phyloP scores from a whole-genome alignment of 23 tunicate genomes.

The Diplosoma virens region DNA sequence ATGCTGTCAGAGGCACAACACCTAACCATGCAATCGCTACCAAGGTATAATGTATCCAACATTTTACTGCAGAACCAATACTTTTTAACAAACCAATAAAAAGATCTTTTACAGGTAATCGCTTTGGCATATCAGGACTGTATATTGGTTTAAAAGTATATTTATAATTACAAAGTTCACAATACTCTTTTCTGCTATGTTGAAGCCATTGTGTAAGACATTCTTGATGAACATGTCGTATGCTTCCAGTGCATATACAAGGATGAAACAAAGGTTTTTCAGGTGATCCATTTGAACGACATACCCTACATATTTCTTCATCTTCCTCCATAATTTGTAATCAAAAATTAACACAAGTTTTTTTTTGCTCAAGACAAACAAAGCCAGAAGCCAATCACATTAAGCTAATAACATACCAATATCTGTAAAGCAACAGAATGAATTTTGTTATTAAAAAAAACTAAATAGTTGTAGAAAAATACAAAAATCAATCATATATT shows the following conservation, averaged over 20 bases:
- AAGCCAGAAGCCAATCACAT: too few relatives aligned
- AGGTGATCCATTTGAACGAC: slow-evolving; percentile 57
- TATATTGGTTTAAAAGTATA: slow-evolving; percentile 88
- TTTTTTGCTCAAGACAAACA: background rate
- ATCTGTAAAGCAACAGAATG: too few relatives aligned
- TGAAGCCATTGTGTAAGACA: slow-evolving; percentile 63
- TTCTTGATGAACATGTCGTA: slow-evolving; percentile 82
- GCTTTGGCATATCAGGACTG: slow-evolving; percentile 78
- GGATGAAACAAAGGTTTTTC: slow-evolving; percentile 80
- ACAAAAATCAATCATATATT: too few relatives aligned
- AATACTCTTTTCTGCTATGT: slow-evolving; percentile 79
- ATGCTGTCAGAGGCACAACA: slow-evolving; percentile 78
- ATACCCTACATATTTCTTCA: slow-evolving; percentile 83
- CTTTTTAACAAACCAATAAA: slow-evolving; percentile 53
- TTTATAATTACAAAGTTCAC: slow-evolving; percentile 88
- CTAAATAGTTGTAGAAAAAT: too few relatives aligned
- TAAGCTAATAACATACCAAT: too few relatives aligned
- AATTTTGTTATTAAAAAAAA: too few relatives aligned
- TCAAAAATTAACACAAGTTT: background rate
- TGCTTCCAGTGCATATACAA: slow-evolving; percentile 91
- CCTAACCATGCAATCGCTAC: slow-evolving; percentile 94
- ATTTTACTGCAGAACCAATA: slow-evolving; percentile 64
- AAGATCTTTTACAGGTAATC: slow-evolving; percentile 63
- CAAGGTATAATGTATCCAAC: slow-evolving; percentile 89
- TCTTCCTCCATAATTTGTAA: slow-evolving; percentile 46